These are phyloP conservation scores for Orthosia incerta DNA, from an alignment of 2,888 invertebrate genomes.

Conservation along the genomic window DNA sequence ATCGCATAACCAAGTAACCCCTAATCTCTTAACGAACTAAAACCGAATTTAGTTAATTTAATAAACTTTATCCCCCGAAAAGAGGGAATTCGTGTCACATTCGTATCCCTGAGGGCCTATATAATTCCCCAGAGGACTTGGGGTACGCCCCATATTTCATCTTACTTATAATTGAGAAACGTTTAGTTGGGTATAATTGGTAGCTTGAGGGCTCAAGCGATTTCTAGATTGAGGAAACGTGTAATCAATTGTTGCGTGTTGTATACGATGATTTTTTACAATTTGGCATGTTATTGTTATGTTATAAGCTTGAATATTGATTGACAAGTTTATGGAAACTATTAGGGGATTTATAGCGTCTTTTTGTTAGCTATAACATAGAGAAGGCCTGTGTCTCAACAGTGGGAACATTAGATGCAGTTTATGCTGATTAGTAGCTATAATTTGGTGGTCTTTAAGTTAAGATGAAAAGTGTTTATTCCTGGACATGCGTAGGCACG, in stretches of 20 bases:
- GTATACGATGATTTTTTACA: conserved; percentile 27
- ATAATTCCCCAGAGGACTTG: conserved; percentile 50
- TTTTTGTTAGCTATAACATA: no score
- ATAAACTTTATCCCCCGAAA: conserved; percentile 56
- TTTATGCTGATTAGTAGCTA: no score
- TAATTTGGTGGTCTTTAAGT: no score
- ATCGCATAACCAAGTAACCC: conserved; percentile 29
- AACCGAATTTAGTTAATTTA: conserved; percentile 56
- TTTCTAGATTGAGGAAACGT: conserved; percentile 56
- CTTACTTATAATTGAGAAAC: conserved; percentile 62
- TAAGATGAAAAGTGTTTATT: no score
- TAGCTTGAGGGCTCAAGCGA: conserved; percentile 52
- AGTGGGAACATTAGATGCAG: no score
- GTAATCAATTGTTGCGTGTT: conserved; percentile 50
- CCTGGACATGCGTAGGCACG: no score
- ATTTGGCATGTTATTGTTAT: conserved; percentile 11
- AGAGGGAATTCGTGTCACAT: conserved; percentile 58
- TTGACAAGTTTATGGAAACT: not conserved
- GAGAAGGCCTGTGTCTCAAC: no score
- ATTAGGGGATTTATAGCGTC: no score
- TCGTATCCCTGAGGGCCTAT: conserved; percentile 48
- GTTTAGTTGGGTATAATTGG: conserved; percentile 58
- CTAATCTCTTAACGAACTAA: conserved; percentile 59
- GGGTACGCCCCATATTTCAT: conserved; percentile 61
- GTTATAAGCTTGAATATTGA: not conserved